A percentile compares a stretch with the other conserved stretches of the same genome.
These are phyloP conservation scores for Myotis davidii DNA, from an alignment of 2,113 vertebrate species.

Conservation along the genomic window DNA sequence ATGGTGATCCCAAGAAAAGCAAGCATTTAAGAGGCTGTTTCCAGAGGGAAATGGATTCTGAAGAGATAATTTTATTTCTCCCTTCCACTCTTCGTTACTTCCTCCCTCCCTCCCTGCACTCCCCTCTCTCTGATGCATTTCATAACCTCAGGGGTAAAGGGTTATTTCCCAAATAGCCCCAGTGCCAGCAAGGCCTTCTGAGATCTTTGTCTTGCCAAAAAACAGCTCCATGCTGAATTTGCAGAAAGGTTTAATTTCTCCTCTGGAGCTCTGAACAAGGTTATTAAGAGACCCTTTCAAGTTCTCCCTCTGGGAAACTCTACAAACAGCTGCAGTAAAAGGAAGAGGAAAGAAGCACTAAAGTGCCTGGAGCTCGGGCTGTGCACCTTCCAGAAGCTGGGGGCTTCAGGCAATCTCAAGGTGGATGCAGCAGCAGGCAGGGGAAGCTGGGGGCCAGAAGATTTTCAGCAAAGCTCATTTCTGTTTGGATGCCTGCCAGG, in stretches of 20 bases:
- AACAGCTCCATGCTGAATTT: constrained; percentile 80
- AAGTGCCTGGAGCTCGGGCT: not conserved
- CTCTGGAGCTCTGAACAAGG: constrained; percentile 77
- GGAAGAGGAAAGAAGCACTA: not conserved
- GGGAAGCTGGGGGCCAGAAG: not conserved
- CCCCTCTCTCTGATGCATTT: not conserved
- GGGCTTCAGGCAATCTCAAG: constrained; percentile 28
- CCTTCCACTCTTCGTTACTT: no score
- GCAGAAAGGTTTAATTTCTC: constrained; percentile 84
- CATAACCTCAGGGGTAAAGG: constrained; percentile 53
- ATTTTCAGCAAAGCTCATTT: not conserved
- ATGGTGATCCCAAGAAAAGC: not conserved
- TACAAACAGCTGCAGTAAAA: constrained; percentile 76
- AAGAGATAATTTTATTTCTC: no score
- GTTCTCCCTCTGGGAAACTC: constrained; percentile 78
- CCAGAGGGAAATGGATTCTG: not conserved
- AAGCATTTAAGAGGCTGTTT: not conserved
- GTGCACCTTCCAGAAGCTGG: constrained; percentile 17
- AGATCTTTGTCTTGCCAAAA: constrained; percentile 76
- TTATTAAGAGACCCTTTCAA: constrained; percentile 84
- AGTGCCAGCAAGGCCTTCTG: constrained; percentile 14
- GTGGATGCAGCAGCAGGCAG: not conserved
- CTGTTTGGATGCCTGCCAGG: not conserved
- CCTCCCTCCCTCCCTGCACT: no score
- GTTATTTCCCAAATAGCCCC: constrained; percentile 74